These are phyloP conservation scores for Colossoma macropomum DNA, from an alignment of 2,113 vertebrate species.

Conservation along the genomic window DNA sequence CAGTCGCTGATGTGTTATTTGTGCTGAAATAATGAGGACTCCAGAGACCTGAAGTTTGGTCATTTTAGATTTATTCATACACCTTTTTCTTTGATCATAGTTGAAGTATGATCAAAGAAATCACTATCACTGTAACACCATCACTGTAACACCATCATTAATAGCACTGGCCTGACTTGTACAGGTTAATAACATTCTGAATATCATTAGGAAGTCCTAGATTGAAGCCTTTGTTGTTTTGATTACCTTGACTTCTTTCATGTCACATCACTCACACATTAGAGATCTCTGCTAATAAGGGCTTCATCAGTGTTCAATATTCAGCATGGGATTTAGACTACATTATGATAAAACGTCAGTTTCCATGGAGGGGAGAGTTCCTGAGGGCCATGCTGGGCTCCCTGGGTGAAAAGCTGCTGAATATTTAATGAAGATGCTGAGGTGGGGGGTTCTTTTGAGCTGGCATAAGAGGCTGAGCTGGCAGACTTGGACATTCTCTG, in stretches of 20 bases:
- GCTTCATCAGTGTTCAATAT: constrained; percentile 23
- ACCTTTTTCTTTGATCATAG: neutral
- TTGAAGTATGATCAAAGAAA: neutral
- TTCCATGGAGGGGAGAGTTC: constrained; percentile 3
- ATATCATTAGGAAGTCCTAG: constrained; percentile 17
- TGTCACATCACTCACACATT: neutral
- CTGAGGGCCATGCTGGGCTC: constrained; percentile 9
- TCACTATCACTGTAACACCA: neutral
- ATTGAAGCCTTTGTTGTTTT: constrained; percentile 31
- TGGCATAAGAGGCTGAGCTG: constrained; percentile 32
- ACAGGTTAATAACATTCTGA: constrained; percentile 14
- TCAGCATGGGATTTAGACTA: constrained; percentile 30
- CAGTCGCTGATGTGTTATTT: neutral
- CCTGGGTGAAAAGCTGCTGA: constrained; percentile 25
- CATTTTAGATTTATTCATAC: neutral
- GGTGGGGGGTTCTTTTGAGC: constrained; percentile 19
- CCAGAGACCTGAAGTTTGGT: neutral
- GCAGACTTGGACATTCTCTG: constrained; percentile 5
- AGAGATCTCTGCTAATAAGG: neutral
- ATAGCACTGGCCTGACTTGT: neutral
- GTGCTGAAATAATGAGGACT: neutral
- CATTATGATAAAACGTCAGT: constrained; percentile 22
- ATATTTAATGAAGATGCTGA: constrained; percentile 57
- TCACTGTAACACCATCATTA: neutral
- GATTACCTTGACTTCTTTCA: constrained; percentile 19